Percentiles rank a stretch among this genome's conserved stretches.
Conservation (phyloP, 64 coral and sea anemone species). For the Catalaphyllia jardinei region DNA sequence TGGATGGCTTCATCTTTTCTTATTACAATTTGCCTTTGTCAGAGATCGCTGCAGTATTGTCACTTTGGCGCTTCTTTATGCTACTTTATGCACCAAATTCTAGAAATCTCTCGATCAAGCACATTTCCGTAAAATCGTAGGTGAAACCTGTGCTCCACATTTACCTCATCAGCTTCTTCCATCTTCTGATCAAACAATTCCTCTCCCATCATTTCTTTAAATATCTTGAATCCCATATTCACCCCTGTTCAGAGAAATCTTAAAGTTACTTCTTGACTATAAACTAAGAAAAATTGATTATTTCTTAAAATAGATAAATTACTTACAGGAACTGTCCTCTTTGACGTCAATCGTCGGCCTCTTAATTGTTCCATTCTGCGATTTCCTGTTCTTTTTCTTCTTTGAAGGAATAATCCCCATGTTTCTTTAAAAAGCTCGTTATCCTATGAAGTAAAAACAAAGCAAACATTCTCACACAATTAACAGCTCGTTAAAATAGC, state of each 20-base stretch:
- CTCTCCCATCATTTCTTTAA: slow-evolving; percentile 81
- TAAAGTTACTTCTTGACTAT: neutral
- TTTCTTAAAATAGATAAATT: neutral
- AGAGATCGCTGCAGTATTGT: no score
- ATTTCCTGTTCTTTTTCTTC: neutral
- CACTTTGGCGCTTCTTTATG: no score
- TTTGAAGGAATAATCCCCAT: slow-evolving; percentile 45
- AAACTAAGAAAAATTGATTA: neutral
- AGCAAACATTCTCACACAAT: neutral
- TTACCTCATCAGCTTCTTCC: slow-evolving; percentile 71
- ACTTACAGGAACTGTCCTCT: neutral
- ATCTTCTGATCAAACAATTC: slow-evolving; percentile 62
- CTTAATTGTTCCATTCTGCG: neutral
- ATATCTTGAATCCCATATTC: slow-evolving; percentile 66
- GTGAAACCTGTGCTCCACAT: neutral
- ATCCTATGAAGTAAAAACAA: neutral
- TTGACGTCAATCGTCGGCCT: neutral
- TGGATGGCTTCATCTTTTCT: no score
- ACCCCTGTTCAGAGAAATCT: slow-evolving; percentile 43
- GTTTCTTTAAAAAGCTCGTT: neutral
- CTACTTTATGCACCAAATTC: no score
- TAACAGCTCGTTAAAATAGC: no score
- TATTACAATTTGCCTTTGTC: no score
- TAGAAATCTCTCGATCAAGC: no score
- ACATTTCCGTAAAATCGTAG: neutral